Conservation (phyloP, 2,888 invertebrate species). For the Phyllotreta striolata region DNA sequence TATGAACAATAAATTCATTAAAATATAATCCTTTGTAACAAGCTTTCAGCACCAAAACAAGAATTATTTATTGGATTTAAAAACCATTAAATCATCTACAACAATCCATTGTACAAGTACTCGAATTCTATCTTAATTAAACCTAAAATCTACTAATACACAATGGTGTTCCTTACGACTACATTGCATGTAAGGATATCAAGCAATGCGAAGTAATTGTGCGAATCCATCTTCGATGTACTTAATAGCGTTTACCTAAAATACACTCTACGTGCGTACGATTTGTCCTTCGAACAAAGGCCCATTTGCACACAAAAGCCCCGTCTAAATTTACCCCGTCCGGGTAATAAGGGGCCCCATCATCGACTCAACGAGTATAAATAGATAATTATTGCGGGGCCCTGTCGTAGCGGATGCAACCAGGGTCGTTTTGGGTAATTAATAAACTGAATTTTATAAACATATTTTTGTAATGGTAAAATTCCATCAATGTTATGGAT, state of each 20-base stretch:
- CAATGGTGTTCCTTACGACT: no score
- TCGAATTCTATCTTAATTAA: no score
- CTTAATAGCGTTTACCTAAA: conserved; percentile 20
- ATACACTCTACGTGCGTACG: conserved; percentile 27
- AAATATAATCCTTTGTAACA: no score
- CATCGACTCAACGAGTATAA: conserved; percentile 31
- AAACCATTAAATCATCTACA: no score
- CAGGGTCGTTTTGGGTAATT: background rate
- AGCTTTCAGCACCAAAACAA: no score
- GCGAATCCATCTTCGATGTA: conserved; percentile 12
- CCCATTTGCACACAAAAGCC: conserved; percentile 27
- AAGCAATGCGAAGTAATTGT: conserved; percentile 3
- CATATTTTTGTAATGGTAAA: no score
- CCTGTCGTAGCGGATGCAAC: conserved; percentile 10
- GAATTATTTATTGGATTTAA: no score
- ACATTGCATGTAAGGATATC: background rate
- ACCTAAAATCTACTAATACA: no score
- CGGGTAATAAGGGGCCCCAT: conserved; percentile 25
- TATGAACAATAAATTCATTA: no score
- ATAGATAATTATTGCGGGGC: conserved; percentile 31
- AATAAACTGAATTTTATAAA: background rate
- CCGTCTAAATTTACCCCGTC: conserved; percentile 28
- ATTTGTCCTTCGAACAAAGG: conserved; percentile 29
- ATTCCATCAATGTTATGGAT: no score
- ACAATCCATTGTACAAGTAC: no score